phyloP scores from a whole-genome alignment of 2,888 invertebrate species.

The Dicyrtomina minuta region DNA sequence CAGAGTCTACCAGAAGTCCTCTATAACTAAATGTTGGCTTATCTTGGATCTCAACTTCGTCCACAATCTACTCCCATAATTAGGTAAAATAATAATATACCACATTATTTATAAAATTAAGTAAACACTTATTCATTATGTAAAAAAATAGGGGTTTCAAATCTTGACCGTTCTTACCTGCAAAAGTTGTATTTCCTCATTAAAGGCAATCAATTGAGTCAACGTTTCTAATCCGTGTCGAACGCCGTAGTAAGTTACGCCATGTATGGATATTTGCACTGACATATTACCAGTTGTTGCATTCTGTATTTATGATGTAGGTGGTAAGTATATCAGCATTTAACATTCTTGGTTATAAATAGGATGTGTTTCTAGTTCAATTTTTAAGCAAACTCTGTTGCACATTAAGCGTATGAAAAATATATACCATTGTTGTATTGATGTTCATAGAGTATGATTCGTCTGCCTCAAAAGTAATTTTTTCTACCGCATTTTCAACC shows the following conservation, averaged over 20 bases:
- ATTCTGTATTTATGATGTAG: neutral
- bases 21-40: constrained; percentile 61
- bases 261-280: constrained; percentile 32
- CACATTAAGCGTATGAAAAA: neutral
- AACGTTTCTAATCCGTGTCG: constrained; percentile 50
- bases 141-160: neutral
- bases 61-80: constrained; percentile 58
- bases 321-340: neutral
- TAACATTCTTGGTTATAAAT: neutral
- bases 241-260: constrained; percentile 49
- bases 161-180: constrained; percentile 52
- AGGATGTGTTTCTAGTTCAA: neutral
- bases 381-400: neutral
- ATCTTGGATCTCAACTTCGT: constrained; percentile 67
- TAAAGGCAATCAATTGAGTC: constrained; percentile 37
- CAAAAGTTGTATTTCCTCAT: constrained; percentile 26
- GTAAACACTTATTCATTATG: neutral
- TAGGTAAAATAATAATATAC: neutral
- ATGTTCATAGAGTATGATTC: constrained; percentile 48
- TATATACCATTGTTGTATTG: constrained; percentile 5
- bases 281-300: neutral
- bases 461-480: constrained; percentile 38
- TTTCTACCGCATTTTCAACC: neutral
- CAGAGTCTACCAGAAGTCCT: constrained; percentile 62
- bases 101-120: neutral